A percentile compares a stretch with the other conserved stretches of the same genome.
Evolutionary conservation across 2,888 invertebrate species (phyloP).

Genomic region (Ophraella communa): DNA sequence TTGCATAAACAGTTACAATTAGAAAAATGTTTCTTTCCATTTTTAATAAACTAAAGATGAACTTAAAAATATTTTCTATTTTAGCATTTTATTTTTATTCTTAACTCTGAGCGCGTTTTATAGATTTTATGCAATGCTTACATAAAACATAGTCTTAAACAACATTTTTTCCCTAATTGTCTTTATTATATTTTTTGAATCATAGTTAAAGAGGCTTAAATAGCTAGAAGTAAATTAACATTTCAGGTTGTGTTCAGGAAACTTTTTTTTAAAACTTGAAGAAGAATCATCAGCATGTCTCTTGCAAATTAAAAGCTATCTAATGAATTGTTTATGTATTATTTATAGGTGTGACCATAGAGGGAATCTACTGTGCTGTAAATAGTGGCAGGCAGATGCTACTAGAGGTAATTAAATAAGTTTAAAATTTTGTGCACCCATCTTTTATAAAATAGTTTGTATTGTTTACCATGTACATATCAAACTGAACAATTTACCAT

Average conservation of each 20-base stretch:
- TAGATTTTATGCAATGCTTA: not conserved
- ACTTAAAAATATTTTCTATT: too few species aligned
- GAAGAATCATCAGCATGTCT: constrained; percentile 7
- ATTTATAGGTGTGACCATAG: constrained; percentile 25
- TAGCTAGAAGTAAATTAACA: constrained; percentile 13
- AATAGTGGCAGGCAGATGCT: constrained; percentile 19
- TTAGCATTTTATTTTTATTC: too few species aligned
- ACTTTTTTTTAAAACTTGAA: constrained; percentile 8
- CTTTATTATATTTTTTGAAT: constrained; percentile 13
- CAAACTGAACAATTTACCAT: not conserved
- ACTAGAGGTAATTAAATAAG: constrained; percentile 22
- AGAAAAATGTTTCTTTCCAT: too few species aligned
- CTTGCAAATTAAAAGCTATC: constrained; percentile 7
- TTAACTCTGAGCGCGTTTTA: too few species aligned
- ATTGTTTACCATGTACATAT: not conserved
- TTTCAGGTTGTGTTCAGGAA: constrained; percentile 21
- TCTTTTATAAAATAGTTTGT: not conserved
- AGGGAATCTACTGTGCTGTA: constrained; percentile 23
- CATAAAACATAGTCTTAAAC: not conserved
- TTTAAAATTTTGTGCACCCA: constrained; percentile 20
- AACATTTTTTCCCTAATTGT: constrained; percentile 5
- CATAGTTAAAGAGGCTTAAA: constrained; percentile 10
- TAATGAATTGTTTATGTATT: constrained; percentile 21
- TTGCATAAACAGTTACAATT: too few species aligned
- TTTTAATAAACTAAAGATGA: too few species aligned